A percentile compares a stretch with the other conserved stretches of the same genome.
Evolutionary conservation across 2,113 vertebrate genomes (phyloP).

Genomic region (Xiphorhynchus elegans): DNA sequence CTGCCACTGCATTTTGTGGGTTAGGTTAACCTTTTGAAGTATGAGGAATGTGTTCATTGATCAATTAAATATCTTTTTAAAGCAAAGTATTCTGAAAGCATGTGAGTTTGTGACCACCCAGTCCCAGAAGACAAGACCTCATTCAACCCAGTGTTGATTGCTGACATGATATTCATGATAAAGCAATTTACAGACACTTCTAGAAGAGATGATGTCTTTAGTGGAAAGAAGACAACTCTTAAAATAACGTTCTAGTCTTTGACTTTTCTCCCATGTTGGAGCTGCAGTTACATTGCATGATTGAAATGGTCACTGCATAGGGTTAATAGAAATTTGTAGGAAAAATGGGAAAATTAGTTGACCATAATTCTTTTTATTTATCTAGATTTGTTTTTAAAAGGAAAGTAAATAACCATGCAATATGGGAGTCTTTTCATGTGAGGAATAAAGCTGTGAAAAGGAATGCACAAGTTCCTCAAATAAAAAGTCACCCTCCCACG

Average conservation of each 20-base stretch:
- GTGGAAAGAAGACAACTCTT: background rate
- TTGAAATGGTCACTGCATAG: background rate
- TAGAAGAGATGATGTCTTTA: background rate
- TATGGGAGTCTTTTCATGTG: background rate
- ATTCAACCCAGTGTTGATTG: background rate
- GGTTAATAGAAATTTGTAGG: background rate
- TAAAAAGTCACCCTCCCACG: background rate
- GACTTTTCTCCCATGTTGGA: background rate
- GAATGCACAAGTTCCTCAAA: background rate
- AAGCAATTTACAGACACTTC: background rate
- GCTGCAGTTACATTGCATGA: background rate
- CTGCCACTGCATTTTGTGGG: background rate
- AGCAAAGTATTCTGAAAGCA: background rate
- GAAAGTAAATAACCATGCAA: background rate
- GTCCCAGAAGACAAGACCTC: background rate
- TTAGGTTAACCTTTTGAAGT: background rate
- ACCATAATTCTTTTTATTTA: background rate
- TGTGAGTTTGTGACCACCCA: background rate
- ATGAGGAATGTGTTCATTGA: background rate
- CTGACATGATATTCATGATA: background rate
- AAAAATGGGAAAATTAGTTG: background rate
- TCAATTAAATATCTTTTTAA: background rate
- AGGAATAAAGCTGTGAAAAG: background rate
- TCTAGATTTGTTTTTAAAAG: background rate
- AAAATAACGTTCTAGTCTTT: background rate